Evolutionary conservation across 2,797 vertebrate genomes (phyloP).

Genomic region (Platalea minor): DNA sequence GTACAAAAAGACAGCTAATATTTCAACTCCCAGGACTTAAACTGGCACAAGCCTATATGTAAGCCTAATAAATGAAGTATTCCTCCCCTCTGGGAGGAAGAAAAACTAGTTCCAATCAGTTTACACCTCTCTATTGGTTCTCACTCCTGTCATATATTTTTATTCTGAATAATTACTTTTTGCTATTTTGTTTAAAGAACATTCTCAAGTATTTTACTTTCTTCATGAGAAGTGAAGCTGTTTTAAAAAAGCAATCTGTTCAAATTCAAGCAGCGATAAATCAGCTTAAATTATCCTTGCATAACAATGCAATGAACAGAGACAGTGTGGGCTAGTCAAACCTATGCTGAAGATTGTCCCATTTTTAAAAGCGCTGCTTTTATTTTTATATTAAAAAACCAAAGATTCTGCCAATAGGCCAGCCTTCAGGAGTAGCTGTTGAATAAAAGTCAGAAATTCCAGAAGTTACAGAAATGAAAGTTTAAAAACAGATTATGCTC

Average conservation of each 20-base stretch:
- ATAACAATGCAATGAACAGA: background rate
- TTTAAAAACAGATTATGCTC: background rate
- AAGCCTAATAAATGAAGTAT: background rate
- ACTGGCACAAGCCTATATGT: background rate
- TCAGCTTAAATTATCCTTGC: background rate
- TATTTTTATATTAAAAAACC: background rate
- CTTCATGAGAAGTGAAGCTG: background rate
- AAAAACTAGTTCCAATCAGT: background rate
- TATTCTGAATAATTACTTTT: background rate
- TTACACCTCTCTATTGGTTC: background rate
- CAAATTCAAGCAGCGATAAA: background rate
- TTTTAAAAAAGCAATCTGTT: background rate
- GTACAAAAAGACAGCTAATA: background rate
- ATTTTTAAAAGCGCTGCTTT: background rate
- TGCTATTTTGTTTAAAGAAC: background rate
- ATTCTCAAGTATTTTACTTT: background rate
- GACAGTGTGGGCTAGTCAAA: background rate
- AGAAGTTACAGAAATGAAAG: background rate
- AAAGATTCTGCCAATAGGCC: background rate
- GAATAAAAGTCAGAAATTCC: background rate
- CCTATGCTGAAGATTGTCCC: background rate
- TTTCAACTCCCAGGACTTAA: background rate
- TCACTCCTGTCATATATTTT: background rate
- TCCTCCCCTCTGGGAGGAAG: background rate
- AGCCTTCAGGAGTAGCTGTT: background rate